phyloP scores from a whole-genome alignment of 2,113 vertebrate genomes.

The Dermatemys mawii region DNA sequence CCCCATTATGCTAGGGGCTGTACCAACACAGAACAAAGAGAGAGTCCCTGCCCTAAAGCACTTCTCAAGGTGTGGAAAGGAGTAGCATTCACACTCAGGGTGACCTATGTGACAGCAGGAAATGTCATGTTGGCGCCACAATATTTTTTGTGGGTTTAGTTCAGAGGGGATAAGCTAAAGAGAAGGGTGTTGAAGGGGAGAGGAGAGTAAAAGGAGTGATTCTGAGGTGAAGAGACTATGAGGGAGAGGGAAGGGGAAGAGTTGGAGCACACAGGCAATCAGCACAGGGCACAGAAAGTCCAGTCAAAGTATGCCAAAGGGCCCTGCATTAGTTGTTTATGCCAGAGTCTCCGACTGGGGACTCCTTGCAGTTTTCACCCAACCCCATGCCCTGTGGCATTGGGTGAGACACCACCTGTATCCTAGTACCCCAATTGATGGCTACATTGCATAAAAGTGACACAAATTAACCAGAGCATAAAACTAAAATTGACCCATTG shows the following conservation, averaged over 20 bases:
- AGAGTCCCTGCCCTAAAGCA: neutral
- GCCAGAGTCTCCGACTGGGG: neutral
- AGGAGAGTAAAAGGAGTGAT: neutral
- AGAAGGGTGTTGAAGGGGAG: neutral
- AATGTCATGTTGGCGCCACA: neutral
- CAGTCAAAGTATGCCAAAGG: neutral
- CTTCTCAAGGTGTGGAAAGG: neutral
- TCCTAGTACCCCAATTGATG: neutral
- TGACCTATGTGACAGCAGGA: neutral
- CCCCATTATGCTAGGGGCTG: neutral
- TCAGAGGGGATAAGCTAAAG: neutral
- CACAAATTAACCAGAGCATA: neutral
- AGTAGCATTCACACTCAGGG: neutral
- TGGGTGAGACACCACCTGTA: neutral
- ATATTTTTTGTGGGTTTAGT: neutral
- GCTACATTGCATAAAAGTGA: neutral
- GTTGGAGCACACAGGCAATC: neutral
- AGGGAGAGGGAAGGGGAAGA: neutral
- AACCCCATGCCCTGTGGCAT: neutral
- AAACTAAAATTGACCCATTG: neutral
- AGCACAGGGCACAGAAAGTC: neutral
- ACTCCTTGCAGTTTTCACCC: neutral
- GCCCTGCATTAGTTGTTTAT: neutral
- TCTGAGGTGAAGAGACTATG: neutral
- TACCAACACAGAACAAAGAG: neutral